Percentiles rank a stretch among this genome's conserved stretches.
phyloP scores from a whole-genome alignment of 1,140 invertebrate species.

The Bilobella aurantiaca region DNA sequence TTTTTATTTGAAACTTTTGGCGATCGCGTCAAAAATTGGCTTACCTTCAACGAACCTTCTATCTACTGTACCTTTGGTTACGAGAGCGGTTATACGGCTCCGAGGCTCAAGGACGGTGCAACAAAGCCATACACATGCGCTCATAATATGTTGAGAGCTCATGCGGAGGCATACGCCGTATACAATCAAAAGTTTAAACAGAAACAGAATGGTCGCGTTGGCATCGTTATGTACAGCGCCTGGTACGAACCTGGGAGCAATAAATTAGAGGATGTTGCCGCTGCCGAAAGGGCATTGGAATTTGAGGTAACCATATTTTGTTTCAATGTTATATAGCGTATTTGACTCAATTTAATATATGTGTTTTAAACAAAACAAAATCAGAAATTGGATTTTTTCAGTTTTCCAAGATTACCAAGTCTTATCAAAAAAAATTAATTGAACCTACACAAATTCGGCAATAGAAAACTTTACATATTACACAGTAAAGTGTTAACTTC shows the following conservation, averaged over 20 bases:
- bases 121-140: conserved; percentile 18
- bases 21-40: conserved; percentile 42
- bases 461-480: no score
- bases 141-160: conserved; percentile 26
- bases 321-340: no score
- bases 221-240: conserved; percentile 22
- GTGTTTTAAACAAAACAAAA: no score
- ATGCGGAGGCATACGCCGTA: conserved; percentile 24
- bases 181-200: conserved; percentile 20
- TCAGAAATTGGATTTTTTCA: no score
- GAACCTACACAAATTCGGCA: no score
- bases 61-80: conserved; percentile 54
- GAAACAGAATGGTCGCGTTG: conserved; percentile 16
- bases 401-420: no score
- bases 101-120: conserved; percentile 1
- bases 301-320: conserved; percentile 22
- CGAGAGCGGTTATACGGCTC: conserved; percentile 37
- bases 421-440: no score
- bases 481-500: no score
- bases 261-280: conserved; percentile 13
- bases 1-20: conserved; percentile 40
- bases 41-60: conserved; percentile 41
- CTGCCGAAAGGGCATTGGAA: conserved; percentile 22
- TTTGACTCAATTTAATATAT: no score
- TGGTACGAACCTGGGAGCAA: conserved; percentile 37